Evolutionary conservation across 2,797 vertebrate genomes (phyloP), one percentile per base, ranked within the genome.

Genomic region (Spinibarbus caldwelli): DNA sequence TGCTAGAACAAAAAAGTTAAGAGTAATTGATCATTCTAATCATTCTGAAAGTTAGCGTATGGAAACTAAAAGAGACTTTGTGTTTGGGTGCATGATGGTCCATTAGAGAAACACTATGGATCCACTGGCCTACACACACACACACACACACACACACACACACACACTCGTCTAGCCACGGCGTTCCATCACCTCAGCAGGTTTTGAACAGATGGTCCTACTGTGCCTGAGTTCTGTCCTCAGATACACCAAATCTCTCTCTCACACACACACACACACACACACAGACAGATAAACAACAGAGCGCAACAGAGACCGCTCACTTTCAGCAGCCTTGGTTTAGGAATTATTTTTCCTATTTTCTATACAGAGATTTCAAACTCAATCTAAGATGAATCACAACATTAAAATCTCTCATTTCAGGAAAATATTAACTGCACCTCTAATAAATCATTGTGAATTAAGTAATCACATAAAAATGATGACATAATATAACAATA

Each of bases 131-230:
- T 38, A 80, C 17, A 59, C 49, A 59, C 67, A 36, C 57, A n/a
- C 57, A 29, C n/a, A n/a, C n/a, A n/a, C n/a, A n/a, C n/a, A n/a
- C n/a, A n/a, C n/a, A n/a, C n/a, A n/a, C n/a, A n/a, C n/a, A n/a
- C n/a, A n/a, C n/a, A n/a, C n/a, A n/a, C n/a, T n/a, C 14, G 47
- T 76, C 49, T 36, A 31, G 31, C 49, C 14, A 10, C 2, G 3
- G 15, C 21, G 1, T 49, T 49, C 5, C 29, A 54, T 47, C 81
- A 75, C 47, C 21, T 31, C 26, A 70, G 83, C 62, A 78, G 62
- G 64, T 78, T 76, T 34, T 43, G 59, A 54, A 68, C 83, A 84
- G 83, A 84, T 84, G 83, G 83, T 70, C 83, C 78, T 17, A 78
- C 75, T 70, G 83, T 78, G 75, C 36, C 49, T 66, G 26, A 6